Evolutionary conservation across 2,888 invertebrate genomes (phyloP), one percentile per base, ranked within the genome.

Genomic region (Julus scandinavius): DNA sequence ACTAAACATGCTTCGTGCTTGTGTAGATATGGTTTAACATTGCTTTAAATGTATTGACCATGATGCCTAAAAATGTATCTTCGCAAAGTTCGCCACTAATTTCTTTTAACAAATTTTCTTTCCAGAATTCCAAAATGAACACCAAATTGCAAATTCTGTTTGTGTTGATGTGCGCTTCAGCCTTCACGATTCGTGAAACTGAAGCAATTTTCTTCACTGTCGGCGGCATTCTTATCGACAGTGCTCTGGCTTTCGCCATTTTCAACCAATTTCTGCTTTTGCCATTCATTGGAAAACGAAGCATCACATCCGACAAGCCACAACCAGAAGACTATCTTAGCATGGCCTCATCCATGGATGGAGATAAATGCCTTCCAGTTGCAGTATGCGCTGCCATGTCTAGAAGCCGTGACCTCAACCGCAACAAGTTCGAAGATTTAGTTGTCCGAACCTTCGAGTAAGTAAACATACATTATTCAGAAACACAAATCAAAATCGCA

Each of bases 311-410:
- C 7, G 54, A 20, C 17, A 41, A 29, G 7, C 41, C 54, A 17
- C 9, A 6, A 6, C 29, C 86, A 7, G 88, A 88, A 15, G 58
- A 88, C 13, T 88, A 88, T 29, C 63, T 88, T 29, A 38, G 3
- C n/a, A 41, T 86, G 85, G 88, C 88, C 72, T 7, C 63, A 11
- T 38, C 85, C 5, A 41, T 88, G 54, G 88, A 88, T 41, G 54
- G 84, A 17, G 86, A 88, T 72, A 85, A 58, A 6, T 88, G 88
- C 72, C 29, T 88, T 17, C 88, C 88, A n/a, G 84, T 88, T 2
- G 88, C 88, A 63, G 49, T 88, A 2, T 88, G 88, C 40, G 88
- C 86, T 1, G 88, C 88, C 58, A 88, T 88, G 88, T 41, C 86
- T n/a, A 85, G 85, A 15, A 45, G 86, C 29, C 86, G 86, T 41